phyloP scores from a whole-genome alignment of 2,113 vertebrate species.

The Atractosteus spatula region DNA sequence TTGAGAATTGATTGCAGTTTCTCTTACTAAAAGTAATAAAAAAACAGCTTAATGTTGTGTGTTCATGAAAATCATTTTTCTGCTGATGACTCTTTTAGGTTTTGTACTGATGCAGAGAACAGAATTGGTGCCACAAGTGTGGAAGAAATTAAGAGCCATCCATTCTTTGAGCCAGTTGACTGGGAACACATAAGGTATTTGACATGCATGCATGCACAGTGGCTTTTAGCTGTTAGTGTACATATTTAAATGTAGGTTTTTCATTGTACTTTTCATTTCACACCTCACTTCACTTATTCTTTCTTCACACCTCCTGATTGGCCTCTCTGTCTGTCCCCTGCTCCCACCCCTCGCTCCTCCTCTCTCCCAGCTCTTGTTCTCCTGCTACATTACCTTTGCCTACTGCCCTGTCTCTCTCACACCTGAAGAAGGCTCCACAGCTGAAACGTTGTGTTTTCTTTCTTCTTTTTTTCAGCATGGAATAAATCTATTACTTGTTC shows the following conservation, averaged over 20 bases:
- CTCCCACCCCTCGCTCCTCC: no score
- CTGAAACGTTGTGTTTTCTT: not conserved
- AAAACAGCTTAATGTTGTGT: not conserved
- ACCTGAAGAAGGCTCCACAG: no score
- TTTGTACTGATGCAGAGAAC: constrained; percentile 89
- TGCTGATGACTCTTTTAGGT: constrained; percentile 59
- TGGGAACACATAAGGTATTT: constrained; percentile 95
- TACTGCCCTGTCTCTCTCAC: no score
- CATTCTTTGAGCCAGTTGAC: constrained; percentile 93
- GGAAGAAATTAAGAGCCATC: constrained; percentile 91
- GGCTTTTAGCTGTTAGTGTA: not conserved
- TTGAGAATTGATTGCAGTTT: not conserved
- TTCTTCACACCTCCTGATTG: no score
- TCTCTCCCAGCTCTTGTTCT: no score
- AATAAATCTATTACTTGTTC: no score
- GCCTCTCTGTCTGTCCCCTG: no score
- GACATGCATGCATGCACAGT: no score
- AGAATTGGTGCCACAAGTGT: constrained; percentile 86
- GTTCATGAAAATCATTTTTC: no score
- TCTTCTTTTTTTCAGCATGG: no score
- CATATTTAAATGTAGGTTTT: not conserved
- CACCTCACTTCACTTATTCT: no score
- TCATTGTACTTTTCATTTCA: not conserved
- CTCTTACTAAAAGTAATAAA: not conserved
- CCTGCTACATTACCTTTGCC: no score